Evolutionary conservation across 2,113 vertebrate species (phyloP), one percentile per base, ranked within the genome.

Genomic region (Oxyruncus cristatus): DNA sequence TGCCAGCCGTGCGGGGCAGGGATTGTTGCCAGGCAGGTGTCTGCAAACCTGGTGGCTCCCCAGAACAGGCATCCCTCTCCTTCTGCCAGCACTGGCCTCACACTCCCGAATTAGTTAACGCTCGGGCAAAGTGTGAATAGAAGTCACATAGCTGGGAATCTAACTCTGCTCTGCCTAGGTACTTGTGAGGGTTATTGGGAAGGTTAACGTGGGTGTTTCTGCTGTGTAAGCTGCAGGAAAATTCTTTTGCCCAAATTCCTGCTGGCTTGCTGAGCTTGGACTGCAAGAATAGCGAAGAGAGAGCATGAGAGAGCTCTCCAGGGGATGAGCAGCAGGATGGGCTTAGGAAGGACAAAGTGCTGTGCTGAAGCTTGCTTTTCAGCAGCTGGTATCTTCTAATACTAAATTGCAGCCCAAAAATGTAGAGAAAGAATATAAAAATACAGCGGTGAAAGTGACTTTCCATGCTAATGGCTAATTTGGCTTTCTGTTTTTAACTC

Each of bases 141-240:
- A 32, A 85, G 23, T 26, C 24, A 14, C 3, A 0, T 32, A 27
- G 84, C 67, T 79, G 75, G 81, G 72, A 50, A 15, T 41, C 24
- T 23, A 7, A 6, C 33, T 46, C 46, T 33, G 67, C 59, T 23
- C 2, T 33, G 72, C 67, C 49, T 17, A 21, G 55, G n/a, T 53
- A 46, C 1, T 0, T 13, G 1, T 2, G 30, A 61, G 55, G 41
- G 42, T 33, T 8, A 1, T 5, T 1, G 6, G 53, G 66, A 75
- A 89, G 87, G 61, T 86, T 74, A 79, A 20, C 0, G 1, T 0
- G 2, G 12, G 47, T 0, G 0, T 63, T 79, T 77, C 35, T 86
- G 72, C 55, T 28, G 52, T 1, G 30, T 59, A 63, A 95, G 72
- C 67, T 55, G 50, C 26, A 14, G 76, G 59, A 67, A 62, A 82